phyloP scores from a whole-genome alignment of 1,140 invertebrate species.

The Antheraea pernyi region DNA sequence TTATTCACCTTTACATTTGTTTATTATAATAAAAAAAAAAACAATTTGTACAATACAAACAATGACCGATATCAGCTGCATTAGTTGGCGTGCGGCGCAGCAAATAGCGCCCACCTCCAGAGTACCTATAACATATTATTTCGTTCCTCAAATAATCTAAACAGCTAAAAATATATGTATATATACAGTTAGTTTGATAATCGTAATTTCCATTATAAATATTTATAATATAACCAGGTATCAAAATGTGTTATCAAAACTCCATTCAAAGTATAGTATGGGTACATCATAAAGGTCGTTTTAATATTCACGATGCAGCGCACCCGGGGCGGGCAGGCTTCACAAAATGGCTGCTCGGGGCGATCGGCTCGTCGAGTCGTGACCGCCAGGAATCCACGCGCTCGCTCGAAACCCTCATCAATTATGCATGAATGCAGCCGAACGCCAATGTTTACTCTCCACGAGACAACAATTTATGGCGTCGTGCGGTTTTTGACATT shows the following conservation, averaged over 20 bases:
- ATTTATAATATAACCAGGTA: too few relatives aligned
- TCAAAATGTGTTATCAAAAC: background rate
- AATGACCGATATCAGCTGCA: too few relatives aligned
- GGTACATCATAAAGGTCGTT: slow-evolving; percentile 49
- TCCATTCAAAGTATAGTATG: slow-evolving; percentile 12
- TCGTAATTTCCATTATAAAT: too few relatives aligned
- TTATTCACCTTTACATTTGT: too few relatives aligned
- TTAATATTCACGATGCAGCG: slow-evolving; percentile 63
- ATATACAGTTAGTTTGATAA: too few relatives aligned
- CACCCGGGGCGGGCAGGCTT: slow-evolving; percentile 55
- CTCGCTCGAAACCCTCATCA: slow-evolving; percentile 70
- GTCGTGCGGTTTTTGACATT: slow-evolving; percentile 75
- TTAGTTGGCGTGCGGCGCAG: too few relatives aligned
- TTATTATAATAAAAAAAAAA: too few relatives aligned
- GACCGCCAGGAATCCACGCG: slow-evolving; percentile 72
- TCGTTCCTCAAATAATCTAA: too few relatives aligned
- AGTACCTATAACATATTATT: too few relatives aligned
- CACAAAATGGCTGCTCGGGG: slow-evolving; percentile 72
- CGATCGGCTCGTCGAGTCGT: slow-evolving; percentile 60
- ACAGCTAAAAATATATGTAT: too few relatives aligned
- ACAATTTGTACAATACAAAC: too few relatives aligned
- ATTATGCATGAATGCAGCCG: slow-evolving; percentile 76
- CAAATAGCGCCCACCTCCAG: too few relatives aligned
- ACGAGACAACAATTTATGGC: slow-evolving; percentile 76
- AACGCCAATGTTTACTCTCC: slow-evolving; percentile 75